These are phyloP conservation scores for Yponomeuta sedellus DNA, from an alignment of 2,888 invertebrate species.

Conservation along the genomic window DNA sequence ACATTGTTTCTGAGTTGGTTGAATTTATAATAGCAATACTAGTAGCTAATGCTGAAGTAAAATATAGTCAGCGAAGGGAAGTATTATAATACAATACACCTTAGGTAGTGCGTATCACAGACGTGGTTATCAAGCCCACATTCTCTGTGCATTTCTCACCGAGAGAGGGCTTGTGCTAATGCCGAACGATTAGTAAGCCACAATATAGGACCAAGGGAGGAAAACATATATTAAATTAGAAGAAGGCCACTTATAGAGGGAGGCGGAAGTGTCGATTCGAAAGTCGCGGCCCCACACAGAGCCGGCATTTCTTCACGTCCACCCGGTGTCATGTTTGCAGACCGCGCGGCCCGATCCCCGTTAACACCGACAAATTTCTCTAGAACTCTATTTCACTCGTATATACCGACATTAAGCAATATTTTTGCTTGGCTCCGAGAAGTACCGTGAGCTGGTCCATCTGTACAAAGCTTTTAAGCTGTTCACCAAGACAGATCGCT, in stretches of 20 bases:
- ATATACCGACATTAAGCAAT: not conserved
- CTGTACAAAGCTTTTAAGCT: slow-evolving; percentile 19
- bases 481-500: slow-evolving; percentile 15
- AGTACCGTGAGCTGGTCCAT: not conserved
- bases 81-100: no score
- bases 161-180: no score
- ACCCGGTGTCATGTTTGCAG: slow-evolving; percentile 19
- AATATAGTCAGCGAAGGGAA: no score
- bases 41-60: no score
- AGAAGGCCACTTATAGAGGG: slow-evolving; percentile 8
- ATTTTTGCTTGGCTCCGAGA: not conserved
- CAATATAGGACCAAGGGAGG: not conserved
- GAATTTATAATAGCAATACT: no score
- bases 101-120: no score
- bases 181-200: not conserved
- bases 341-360: slow-evolving; percentile 13
- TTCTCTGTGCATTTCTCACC: no score
- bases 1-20: no score
- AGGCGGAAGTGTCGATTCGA: slow-evolving; percentile 18
- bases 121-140: no score
- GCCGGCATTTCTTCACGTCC: slow-evolving; percentile 19
- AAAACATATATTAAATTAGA: slow-evolving; percentile 4
- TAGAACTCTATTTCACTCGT: not conserved
- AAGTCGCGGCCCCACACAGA: slow-evolving; percentile 19
- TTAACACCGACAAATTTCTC: slow-evolving; percentile 8